Evolutionary conservation across 2,888 invertebrate genomes (phyloP), one percentile per base, ranked within the genome.

Genomic region (Sminthurinus aureus): DNA sequence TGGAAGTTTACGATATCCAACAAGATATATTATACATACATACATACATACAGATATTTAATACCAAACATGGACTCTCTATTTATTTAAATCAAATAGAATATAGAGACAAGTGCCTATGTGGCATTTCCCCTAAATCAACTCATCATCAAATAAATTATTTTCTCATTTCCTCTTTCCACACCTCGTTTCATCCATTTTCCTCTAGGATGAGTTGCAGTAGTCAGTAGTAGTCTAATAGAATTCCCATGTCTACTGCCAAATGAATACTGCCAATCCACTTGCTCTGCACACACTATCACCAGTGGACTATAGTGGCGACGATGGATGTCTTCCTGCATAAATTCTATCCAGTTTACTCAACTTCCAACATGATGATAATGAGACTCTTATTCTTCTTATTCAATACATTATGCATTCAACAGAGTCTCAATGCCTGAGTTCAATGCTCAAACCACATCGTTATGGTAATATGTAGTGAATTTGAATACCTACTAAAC

Each of bases 401-500:
- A 58, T 58, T 58, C 58, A 58, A 58, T 58, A 13, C 58, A 58
- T 58, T 58, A 13, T 18, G 9, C 18, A 58, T 58, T 58, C 58
- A 58, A 13, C 18, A 58, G 58, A 58, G 58, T 6, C 18, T 13
- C 15, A 58, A 71, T n/a, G 71, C 71, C 8, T 20, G 71, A 71
- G 71, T 71, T 26, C 71, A 13, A 71, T 9, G 24, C 12, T 71
- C 22, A 71, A 71, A 71, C 71, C 71, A 71, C 50, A 38, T 50
- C 24, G 20, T 75, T 71, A 71, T 58, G 58, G 15, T 58, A 58
- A 58, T 58, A 18, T 38, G 38, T 38, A 38, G 38, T 38, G 38
- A 38, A 38, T 58, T 58, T 58, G 58, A 58, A 58, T 58, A 58
- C 9, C 38, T 38, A 38, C 38, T 38, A 6, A 38, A 38, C 6